Conservation (phyloP, 1,140 invertebrate genomes). For the Diabrotica undecimpunctata region DNA sequence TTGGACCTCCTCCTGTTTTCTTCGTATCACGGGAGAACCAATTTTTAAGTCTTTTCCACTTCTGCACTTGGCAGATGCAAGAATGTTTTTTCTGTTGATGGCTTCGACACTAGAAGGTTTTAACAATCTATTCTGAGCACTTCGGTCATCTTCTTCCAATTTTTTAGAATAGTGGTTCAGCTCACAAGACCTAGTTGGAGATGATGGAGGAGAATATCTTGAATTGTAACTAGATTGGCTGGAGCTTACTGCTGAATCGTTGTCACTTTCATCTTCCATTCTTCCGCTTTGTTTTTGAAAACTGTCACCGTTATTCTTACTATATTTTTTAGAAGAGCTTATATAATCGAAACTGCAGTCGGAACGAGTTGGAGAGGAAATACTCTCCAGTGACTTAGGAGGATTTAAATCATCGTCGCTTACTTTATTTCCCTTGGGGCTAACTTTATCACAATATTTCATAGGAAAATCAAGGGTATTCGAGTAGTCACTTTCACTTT, state of each 20-base stretch:
- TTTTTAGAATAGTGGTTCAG: constrained; percentile 42
- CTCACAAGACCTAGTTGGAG: constrained; percentile 39
- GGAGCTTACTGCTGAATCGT: constrained; percentile 80
- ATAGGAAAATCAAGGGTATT: constrained; percentile 16
- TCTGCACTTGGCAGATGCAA: constrained; percentile 79
- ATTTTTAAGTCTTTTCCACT: constrained; percentile 68
- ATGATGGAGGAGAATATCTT: constrained; percentile 62
- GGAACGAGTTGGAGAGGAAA: constrained; percentile 56
- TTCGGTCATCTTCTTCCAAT: constrained; percentile 57
- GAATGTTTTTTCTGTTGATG: constrained; percentile 80
- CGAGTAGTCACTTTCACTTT: constrained; percentile 43
- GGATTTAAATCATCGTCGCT: constrained; percentile 38
- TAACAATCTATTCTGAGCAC: constrained; percentile 58
- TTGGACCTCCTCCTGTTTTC: constrained; percentile 51
- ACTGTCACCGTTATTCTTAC: constrained; percentile 12
- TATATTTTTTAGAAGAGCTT: constrained; percentile 39
- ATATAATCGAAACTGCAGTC: constrained; percentile 54
- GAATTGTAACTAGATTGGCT: constrained; percentile 70
- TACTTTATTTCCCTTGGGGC: constrained; percentile 21
- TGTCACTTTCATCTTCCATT: constrained; percentile 70
- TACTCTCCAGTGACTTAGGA: constrained; percentile 59
- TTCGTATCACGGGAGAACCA: constrained; percentile 64
- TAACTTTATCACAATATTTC: constrained; percentile 25
- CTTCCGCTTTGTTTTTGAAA: constrained; percentile 30
- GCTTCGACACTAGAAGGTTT: constrained; percentile 76